Percentiles rank a stretch among this genome's conserved stretches.
Conservation (phyloP, 2,888 invertebrate genomes). For the Acanthosepion esculentum region DNA sequence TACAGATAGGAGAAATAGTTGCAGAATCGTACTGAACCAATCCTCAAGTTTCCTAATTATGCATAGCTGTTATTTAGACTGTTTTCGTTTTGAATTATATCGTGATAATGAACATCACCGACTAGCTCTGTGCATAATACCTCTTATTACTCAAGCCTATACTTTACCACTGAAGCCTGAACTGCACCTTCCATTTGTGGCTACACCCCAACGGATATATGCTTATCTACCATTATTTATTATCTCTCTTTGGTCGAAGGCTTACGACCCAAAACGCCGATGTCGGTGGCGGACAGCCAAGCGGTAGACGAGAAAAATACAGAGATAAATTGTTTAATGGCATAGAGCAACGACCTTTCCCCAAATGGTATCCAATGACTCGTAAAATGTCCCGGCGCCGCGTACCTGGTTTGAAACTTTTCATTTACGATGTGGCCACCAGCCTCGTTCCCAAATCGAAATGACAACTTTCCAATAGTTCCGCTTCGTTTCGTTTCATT, state of each 20-base stretch:
- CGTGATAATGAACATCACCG: too few species aligned
- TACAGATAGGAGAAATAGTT: too few species aligned
- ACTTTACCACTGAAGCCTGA: too few species aligned
- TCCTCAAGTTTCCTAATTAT: too few species aligned
- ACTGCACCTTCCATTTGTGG: too few species aligned
- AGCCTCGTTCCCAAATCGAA: not conserved
- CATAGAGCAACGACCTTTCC: not conserved
- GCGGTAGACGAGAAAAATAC: not conserved
- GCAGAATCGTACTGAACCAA: too few species aligned
- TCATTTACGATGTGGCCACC: not conserved
- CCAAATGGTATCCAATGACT: conserved; percentile 21
- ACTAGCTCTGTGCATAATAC: too few species aligned
- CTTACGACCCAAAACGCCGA: not conserved
- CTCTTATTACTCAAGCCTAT: too few species aligned
- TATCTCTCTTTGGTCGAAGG: not conserved
- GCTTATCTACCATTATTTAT: not conserved
- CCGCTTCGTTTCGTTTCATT: not conserved
- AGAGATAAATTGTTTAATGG: not conserved
- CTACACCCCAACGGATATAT: not conserved
- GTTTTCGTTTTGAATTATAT: too few species aligned
- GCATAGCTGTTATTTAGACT: too few species aligned
- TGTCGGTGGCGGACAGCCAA: not conserved
- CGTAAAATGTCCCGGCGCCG: conserved; percentile 21
- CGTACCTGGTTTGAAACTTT: not conserved
- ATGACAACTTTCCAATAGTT: not conserved